These are phyloP conservation scores for Dicycla oo DNA, from an alignment of 2,888 invertebrate genomes.

Conservation along the genomic window DNA sequence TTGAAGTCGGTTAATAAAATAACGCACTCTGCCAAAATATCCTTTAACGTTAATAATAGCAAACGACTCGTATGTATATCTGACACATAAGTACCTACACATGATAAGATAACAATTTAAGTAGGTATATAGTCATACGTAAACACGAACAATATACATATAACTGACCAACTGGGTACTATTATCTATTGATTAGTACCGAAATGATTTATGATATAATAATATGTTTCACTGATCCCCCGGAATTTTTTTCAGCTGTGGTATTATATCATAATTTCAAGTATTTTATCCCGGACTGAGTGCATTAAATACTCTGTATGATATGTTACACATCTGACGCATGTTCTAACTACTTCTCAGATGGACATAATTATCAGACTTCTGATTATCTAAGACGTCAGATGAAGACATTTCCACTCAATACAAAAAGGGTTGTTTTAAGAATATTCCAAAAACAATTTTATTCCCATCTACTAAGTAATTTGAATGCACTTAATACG, in stretches of 20 bases:
- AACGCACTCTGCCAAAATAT: background rate
- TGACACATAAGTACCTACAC: no score
- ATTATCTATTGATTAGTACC: slow-evolving; percentile 34
- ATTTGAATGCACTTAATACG: background rate
- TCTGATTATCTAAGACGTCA: background rate
- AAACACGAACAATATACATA: background rate
- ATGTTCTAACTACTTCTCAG: no score
- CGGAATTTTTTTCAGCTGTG: background rate
- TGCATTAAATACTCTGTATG: background rate
- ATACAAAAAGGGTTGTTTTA: background rate
- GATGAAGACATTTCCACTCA: background rate
- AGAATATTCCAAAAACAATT: background rate
- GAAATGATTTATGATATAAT: background rate
- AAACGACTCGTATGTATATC: no score
- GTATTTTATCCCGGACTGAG: background rate
- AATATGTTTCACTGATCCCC: background rate
- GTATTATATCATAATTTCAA: background rate
- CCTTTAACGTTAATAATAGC: slow-evolving; percentile 3
- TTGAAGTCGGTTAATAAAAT: no score
- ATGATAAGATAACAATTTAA: slow-evolving; percentile 36
- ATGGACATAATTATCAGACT: background rate
- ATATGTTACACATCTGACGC: background rate
- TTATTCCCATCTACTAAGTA: background rate
- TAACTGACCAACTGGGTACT: background rate
- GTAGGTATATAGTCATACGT: slow-evolving; percentile 6